Evolutionary conservation across 2,113 vertebrate genomes (phyloP).

Genomic region (Centrocercus urophasianus): DNA sequence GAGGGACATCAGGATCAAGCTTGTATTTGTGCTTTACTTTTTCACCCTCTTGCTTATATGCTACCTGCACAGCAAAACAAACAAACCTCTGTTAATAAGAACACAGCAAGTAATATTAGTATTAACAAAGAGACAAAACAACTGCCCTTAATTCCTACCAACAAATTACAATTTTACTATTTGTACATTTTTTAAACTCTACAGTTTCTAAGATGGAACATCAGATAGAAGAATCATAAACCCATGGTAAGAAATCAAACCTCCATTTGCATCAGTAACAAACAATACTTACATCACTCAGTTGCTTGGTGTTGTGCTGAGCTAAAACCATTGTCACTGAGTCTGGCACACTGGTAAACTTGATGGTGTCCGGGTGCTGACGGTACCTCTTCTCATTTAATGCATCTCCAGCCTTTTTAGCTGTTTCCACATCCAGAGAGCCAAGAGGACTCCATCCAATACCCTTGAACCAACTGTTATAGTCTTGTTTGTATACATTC

Average conservation of each 20-base stretch:
- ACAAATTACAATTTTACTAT: background rate
- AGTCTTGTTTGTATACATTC: constrained; percentile 81
- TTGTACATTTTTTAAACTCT: background rate
- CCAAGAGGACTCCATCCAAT: constrained; percentile 82
- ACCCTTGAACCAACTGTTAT: constrained; percentile 82
- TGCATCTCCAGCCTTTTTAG: constrained; percentile 79
- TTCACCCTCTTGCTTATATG: constrained; percentile 80
- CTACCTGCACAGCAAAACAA: constrained; percentile 67
- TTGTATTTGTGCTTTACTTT: constrained; percentile 81
- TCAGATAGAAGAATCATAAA: background rate
- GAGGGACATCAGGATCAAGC: constrained; percentile 76
- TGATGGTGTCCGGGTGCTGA: constrained; percentile 80
- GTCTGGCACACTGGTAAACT: constrained; percentile 80
- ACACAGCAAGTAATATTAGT: background rate
- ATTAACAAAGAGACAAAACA: background rate
- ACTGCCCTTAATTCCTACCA: background rate
- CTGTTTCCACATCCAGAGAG: constrained; percentile 81
- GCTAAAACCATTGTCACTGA: constrained; percentile 81
- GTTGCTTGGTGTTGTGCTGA: constrained; percentile 81
- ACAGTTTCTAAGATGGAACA: background rate
- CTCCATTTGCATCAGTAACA: background rate
- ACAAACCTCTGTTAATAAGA: background rate
- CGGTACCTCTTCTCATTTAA: constrained; percentile 81
- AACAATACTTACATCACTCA: constrained; percentile 78
- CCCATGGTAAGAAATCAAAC: background rate